Percentiles rank a stretch among this genome's conserved stretches.
These are phyloP conservation scores for Danionella cerebrum DNA, from an alignment of 2,113 vertebrate genomes.

Conservation along the genomic window DNA sequence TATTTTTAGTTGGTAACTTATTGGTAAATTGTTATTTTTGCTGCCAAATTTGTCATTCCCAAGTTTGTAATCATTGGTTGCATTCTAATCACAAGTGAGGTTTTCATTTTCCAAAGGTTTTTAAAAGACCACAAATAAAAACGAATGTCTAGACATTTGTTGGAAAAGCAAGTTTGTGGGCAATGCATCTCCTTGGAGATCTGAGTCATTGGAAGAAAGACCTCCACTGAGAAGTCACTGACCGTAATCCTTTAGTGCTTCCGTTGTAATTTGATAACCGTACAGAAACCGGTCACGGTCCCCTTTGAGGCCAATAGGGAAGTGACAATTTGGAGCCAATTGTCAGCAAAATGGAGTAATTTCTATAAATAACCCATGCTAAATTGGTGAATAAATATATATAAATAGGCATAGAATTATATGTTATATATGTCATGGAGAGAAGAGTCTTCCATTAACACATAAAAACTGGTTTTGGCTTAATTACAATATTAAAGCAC, in stretches of 20 bases:
- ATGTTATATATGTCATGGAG: no score
- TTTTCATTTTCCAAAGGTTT: neutral
- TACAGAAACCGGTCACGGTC: neutral
- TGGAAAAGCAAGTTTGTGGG: neutral
- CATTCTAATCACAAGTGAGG: neutral
- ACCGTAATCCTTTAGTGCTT: neutral
- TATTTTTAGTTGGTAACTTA: no score
- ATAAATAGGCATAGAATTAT: no score
- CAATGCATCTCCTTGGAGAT: conserved; percentile 1
- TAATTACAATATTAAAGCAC: no score
- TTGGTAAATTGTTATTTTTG: no score
- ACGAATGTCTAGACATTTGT: neutral
- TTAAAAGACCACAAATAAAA: neutral
- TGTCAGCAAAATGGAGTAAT: no score
- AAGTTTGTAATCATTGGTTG: neutral
- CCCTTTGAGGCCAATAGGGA: neutral
- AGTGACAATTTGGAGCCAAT: no score
- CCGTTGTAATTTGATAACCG: neutral
- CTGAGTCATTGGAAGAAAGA: neutral
- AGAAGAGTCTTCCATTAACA: no score
- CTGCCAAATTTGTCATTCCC: neutral
- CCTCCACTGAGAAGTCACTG: neutral
- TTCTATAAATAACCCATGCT: no score
- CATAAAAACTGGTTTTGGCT: no score
- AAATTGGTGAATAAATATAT: no score